A percentile compares a stretch with the other conserved stretches of the same genome.
Conservation (phyloP, 2,797 vertebrate species). For the Halcyon badia region DNA sequence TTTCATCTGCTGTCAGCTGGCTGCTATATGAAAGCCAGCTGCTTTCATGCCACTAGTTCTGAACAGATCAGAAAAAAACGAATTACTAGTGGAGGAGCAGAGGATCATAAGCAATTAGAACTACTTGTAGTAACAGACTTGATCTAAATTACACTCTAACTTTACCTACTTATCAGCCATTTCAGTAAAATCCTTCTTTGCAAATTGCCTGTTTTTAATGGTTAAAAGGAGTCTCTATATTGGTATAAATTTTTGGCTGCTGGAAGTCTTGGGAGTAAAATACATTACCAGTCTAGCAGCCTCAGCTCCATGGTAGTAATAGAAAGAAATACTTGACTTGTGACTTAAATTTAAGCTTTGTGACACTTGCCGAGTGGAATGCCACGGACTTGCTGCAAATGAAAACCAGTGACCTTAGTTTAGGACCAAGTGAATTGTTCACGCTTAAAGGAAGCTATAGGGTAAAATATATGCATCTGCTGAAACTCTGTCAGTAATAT, state of each 20-base stretch:
- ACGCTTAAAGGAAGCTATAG: not conserved
- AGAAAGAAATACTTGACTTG: not conserved
- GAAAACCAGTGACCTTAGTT: not conserved
- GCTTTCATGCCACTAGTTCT: not conserved
- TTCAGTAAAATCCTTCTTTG: constrained; percentile 1
- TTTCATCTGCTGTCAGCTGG: not conserved
- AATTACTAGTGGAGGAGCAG: not conserved
- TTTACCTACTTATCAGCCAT: not conserved
- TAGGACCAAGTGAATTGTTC: not conserved
- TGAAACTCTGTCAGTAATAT: not conserved
- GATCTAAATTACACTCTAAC: not conserved
- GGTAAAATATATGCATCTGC: not conserved
- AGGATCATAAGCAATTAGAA: not conserved
- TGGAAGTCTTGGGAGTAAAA: not conserved
- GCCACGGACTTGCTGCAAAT: not conserved
- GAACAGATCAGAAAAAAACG: not conserved
- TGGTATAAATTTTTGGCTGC: not conserved
- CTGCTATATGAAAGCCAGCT: not conserved
- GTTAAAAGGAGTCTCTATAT: not conserved
- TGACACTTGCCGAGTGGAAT: not conserved
- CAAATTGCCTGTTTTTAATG: not conserved
- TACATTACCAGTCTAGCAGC: not conserved
- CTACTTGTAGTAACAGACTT: not conserved
- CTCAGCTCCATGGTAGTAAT: not conserved
- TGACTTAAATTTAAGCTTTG: not conserved